These are phyloP conservation scores for Lordiphosa clarofinis DNA, from an alignment of 1,140 invertebrate genomes.

Conservation along the genomic window DNA sequence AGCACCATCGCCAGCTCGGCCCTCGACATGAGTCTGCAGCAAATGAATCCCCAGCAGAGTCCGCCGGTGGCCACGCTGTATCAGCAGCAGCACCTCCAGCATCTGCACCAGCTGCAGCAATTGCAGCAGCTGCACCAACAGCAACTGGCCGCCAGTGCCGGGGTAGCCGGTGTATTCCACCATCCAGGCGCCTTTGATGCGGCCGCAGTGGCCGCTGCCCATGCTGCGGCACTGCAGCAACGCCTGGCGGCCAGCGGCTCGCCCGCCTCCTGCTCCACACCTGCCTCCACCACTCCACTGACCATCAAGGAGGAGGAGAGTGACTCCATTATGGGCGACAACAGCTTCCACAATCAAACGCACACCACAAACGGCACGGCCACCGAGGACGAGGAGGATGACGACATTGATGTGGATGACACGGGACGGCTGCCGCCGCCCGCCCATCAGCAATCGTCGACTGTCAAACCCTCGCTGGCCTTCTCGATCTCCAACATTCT, in stretches of 20 bases:
- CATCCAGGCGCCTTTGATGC: conserved; percentile 66
- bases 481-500: conserved; percentile 79
- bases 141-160: conserved; percentile 55
- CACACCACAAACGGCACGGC: conserved; percentile 42
- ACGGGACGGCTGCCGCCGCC: conserved; percentile 60
- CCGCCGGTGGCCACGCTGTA: conserved; percentile 43
- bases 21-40: conserved; percentile 66
- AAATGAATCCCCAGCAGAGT: conserved; percentile 24
- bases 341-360: conserved; percentile 71
- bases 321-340: conserved; percentile 73
- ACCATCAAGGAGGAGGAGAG: conserved; percentile 78
- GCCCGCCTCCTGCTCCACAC: conserved; percentile 69
- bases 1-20: conserved; percentile 23
- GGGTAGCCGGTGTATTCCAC: conserved; percentile 54
- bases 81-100: conserved; percentile 71
- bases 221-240: conserved; percentile 67
- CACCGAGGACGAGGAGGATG: conserved; percentile 63
- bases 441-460: conserved; percentile 65
- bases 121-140: conserved; percentile 74
- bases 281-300: conserved; percentile 57
- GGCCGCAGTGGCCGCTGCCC: conserved; percentile 43
- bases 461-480: conserved; percentile 65
- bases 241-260: conserved; percentile 52
- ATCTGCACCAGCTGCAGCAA: conserved; percentile 70
- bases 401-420: conserved; percentile 72